Evolutionary conservation across 2,888 invertebrate genomes (phyloP).

Genomic region (Idaea dimidiata): DNA sequence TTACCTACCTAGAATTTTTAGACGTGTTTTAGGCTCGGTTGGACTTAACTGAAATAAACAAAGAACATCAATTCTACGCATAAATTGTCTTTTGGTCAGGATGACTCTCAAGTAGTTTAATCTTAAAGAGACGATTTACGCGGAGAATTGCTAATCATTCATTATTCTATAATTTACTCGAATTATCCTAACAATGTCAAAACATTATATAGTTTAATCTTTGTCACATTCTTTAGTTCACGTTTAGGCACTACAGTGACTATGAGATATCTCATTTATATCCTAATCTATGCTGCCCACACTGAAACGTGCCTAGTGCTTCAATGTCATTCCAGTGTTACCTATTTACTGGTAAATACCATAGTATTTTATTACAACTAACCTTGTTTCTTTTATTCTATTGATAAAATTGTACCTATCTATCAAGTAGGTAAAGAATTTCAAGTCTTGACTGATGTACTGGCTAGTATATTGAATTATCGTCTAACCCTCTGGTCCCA

Average conservation of each 20-base stretch:
- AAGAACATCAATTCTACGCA: no score
- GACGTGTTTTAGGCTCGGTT: not conserved
- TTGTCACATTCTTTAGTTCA: conserved; percentile 19
- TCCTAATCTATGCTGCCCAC: conserved; percentile 57
- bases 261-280: conserved; percentile 43
- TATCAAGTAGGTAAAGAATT: no score
- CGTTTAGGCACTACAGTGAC: conserved; percentile 42
- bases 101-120: no score
- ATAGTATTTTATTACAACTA: not conserved
- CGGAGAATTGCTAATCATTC: no score
- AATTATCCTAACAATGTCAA: not conserved
- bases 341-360: not conserved
- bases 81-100: no score
- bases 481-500: no score
- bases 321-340: conserved; percentile 26
- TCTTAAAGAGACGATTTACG: no score
- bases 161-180: no score
- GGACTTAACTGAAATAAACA: no score
- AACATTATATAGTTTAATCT: not conserved
- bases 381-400: not conserved
- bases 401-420: not conserved
- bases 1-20: not conserved
- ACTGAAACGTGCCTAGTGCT: conserved; percentile 37
- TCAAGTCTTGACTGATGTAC: no score
- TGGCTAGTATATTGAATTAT: no score